Percentiles rank a stretch among this genome's conserved stretches.
phyloP scores from a whole-genome alignment of 2,797 vertebrate species.

The Mormyrus hasselquistii region DNA sequence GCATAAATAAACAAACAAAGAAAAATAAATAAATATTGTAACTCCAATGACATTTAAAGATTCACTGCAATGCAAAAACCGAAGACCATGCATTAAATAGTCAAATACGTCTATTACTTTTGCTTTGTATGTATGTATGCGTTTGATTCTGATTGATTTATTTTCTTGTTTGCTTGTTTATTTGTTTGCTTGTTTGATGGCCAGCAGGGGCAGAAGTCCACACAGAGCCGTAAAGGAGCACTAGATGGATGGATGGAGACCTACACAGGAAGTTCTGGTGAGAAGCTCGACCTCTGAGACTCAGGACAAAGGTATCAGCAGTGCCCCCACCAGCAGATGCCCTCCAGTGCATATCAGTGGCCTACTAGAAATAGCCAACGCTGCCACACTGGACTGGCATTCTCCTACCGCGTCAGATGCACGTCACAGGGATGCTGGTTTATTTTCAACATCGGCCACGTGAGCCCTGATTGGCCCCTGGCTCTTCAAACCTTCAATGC shows the following conservation, averaged over 20 bases:
- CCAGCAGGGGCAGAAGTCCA: neutral
- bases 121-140: neutral
- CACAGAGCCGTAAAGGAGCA: neutral
- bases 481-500: neutral
- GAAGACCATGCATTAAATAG: neutral
- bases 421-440: neutral
- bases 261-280: constrained; percentile 14
- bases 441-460: neutral
- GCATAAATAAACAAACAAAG: neutral
- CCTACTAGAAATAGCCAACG: constrained; percentile 30
- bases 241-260: neutral
- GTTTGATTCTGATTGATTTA: neutral
- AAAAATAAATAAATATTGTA: neutral
- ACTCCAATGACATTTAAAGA: neutral
- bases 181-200: neutral
- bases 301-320: constrained; percentile 28
- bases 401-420: neutral
- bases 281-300: constrained; percentile 29
- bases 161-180: neutral
- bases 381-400: neutral
- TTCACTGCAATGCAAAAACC: neutral
- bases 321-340: constrained; percentile 32
- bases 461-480: neutral
- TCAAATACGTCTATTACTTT: neutral
- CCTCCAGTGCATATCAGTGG: constrained; percentile 6